Base-by-base conservation (phyloP, 2,797 vertebrate species). In the Xenops minutus region DNA sequence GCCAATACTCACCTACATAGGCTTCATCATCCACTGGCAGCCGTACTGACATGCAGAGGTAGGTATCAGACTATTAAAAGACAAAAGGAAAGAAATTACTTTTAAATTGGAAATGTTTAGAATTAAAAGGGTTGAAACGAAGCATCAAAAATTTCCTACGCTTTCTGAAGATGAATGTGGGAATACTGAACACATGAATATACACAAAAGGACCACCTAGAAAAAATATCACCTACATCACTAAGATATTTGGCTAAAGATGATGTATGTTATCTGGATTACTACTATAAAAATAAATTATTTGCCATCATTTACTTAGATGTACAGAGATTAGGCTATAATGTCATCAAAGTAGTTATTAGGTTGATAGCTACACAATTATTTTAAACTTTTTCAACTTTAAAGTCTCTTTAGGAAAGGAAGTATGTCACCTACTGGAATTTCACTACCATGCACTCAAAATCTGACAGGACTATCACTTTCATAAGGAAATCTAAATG, bases 11-110 rank as follows among this genome's bases (percentile, higher is more conserved):
- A 99, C 99, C 99, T 93, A 99, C 98, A 61, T 98, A 99, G 34
- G 98, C 95, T 95, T 99, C 99, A 93, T 95, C 97, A 87, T 95
- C 97, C 48, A 98, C 97, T 6, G 99, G 99, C 87, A 99, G 97
- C 59, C 97, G 97, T 97, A 98, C 95, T 12, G 98, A 97, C 98
- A 98, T 98, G 97, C 99, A 99, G 92, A 99, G 97, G 98, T 99
- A 99, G 29, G 99, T 98, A 97, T 99, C 99, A 3, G 99, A 99
- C 99, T 99, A 97, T 96, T 97, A 97, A 71, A 95, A 95, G 90
- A 91, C 82, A 92, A 88, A 94, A 92, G 34, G 64, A 96, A 9
- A 95, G 80, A 89, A 94, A 91, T 52, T 46, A 58, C 36, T 74
- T 96, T 96, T 94, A 90, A 81, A 82, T 15, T 55, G 4, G 9